Evolutionary conservation across 2,888 invertebrate genomes (phyloP), one percentile per base, ranked within the genome.

Genomic region (Aporophyla lueneburgensis): DNA sequence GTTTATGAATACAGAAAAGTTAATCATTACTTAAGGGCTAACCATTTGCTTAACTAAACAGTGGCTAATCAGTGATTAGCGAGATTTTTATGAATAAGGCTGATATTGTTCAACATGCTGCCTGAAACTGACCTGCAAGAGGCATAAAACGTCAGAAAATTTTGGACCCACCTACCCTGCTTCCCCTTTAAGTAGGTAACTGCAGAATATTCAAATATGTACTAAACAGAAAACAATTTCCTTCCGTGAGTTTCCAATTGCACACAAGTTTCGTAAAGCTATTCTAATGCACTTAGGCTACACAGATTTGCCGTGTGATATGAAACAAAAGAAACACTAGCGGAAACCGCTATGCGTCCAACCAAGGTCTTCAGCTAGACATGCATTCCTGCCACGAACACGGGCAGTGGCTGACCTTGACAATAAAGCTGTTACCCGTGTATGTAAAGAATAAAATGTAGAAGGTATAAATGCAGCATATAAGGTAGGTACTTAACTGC

Each of bases 261-360:
- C 40, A 76, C 40, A 40, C 7, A 49, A 58, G 5, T 58, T 63
- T 14, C 3, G 53, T 46, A 19, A 56, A 63, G 33, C 19, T 59
- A 77, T 65, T 69, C 19, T n/a, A 82, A 24, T 83, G 65, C 78
- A 83, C 51, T 62, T 65, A 43, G 6, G 24, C 43, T n/a, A 46
- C 83, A 71, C n/a, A 69, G 81, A 84, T 80, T 70, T 81, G 61
- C 46, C 84, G 73, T 81, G 80, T 49, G 80, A 83, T 83, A 83
- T 78, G 12, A 76, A 70, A 65, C 72, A 33, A 71, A 81, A 67
- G 68, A n/a, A 84, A 51, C 74, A 58, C 67, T 27, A 40, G 43
- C 53, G 69, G 68, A 79, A 79, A 54, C 70, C 19, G 62, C 63
- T 54, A 63, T 79, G 65, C 59, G 65, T 81, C 56, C 74, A 81